Evolutionary conservation across 2,888 invertebrate genomes (phyloP).

Genomic region (Pterostichus niger): DNA sequence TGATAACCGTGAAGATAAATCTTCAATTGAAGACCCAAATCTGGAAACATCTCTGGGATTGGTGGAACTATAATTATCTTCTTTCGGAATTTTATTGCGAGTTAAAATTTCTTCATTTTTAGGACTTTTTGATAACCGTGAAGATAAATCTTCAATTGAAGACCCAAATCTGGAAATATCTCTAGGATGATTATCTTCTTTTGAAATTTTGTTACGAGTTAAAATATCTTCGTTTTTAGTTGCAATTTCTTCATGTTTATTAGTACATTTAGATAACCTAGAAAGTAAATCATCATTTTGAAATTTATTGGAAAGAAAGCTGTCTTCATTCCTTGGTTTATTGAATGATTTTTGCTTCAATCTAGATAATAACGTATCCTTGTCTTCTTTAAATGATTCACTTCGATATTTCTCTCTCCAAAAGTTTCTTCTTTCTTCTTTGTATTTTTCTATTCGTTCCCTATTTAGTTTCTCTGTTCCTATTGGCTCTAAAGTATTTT

Average conservation of each 20-base stretch:
- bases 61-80: too few relatives aligned
- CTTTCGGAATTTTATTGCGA: too few relatives aligned
- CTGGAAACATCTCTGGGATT: too few relatives aligned
- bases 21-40: too few relatives aligned
- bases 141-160: too few relatives aligned
- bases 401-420: slow-evolving; percentile 92
- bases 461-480: slow-evolving; percentile 81
- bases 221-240: neutral
- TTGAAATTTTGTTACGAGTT: too few relatives aligned
- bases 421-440: slow-evolving; percentile 92
- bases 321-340: slow-evolving; percentile 35
- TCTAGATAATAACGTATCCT: slow-evolving; percentile 78
- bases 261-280: neutral
- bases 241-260: neutral
- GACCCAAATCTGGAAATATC: too few relatives aligned
- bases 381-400: slow-evolving; percentile 86
- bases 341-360: slow-evolving; percentile 76
- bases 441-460: slow-evolving; percentile 93
- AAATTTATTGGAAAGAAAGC: neutral
- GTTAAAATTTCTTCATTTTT: too few relatives aligned
- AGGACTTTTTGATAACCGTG: too few relatives aligned
- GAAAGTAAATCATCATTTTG: neutral
- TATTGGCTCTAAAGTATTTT: slow-evolving; percentile 73
- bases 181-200: too few relatives aligned
- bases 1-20: too few relatives aligned